Base-by-base conservation (phyloP, 2,888 invertebrate species). In the Brenthis ino region DNA sequence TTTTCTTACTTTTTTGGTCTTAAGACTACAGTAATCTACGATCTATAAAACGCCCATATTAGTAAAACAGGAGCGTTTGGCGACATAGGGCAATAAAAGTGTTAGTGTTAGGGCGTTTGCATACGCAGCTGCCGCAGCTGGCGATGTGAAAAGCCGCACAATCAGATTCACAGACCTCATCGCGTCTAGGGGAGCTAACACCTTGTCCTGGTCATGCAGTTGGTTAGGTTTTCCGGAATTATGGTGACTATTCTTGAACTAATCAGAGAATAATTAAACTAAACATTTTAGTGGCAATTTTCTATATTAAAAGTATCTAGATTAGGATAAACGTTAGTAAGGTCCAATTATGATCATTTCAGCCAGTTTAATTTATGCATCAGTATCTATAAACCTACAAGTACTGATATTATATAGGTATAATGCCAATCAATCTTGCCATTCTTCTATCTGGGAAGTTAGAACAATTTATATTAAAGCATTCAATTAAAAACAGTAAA, bases 31-130 rank as follows among this genome's bases (percentile, higher is more conserved):
- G 68, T 80, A 79, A 80, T 77, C 76, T 77, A 78, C 73, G 77
- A 73, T 76, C 72, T 77, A 80, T 73, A 78, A 79, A 79, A 79
- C 80, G 80, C 78, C 81, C 77, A 77, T 80, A 65, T 72, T 67
- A 65, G 65, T 58, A 65, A 65, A 69, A 72, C 71, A 64, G 68
- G 69, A 74, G 74, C 72, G 69, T 72, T 75, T 76, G 70, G 75
- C 76, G 74, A 77, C 72, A 70, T 58, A 75, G 72, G 74, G 84
- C 82, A 88, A 91, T 90, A 91, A 90, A 90, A 87, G 83, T 84
- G 82, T 87, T 84, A 89, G 85, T 89, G 89, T 89, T 89, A 91
- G 90, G 90, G 89, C 82, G 91, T 90, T 90, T 90, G 90, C 92
- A 91, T 91, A 91, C 85, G 80, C 77, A 79, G 78, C 76, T 76